Evolutionary conservation across 2,113 vertebrate species (phyloP), one percentile per base, ranked within the genome.

Genomic region (Hyla sarda): DNA sequence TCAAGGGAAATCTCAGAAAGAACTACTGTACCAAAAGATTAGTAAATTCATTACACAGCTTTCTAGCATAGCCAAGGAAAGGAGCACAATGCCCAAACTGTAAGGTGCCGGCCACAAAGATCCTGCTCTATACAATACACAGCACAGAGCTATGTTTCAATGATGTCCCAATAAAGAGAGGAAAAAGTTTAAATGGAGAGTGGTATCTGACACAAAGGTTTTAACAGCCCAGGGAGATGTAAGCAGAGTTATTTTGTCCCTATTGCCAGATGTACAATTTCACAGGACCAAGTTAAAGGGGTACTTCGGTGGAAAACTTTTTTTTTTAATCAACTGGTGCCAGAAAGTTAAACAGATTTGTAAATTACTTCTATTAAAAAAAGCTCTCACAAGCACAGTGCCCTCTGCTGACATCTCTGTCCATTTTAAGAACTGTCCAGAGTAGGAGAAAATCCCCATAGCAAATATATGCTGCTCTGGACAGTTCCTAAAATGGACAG

Each of bases 1-100:
- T 81, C 78, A 62, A 56, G 56, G 78, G 78, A 81, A 62, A 81
- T 81, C 58, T 81, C 37, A 81, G 60, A 80, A 81, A 62, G 78
- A 54, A 81, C 78, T 81, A 81, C 78, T 65, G 78, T 65, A 81
- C 78, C n/a, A 81, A 81, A 81, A 81, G 78, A 81, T 81, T 65
- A 81, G 56, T 65, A 28, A 34, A 81, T 60, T 81, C 62, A 81
- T 81, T 81, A 62, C 78, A 65, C 56, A 47, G 58, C 56, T 81
- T 81, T 62, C 78, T 37, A 47, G 25, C 52, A 47, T 16, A 58
- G 56, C 37, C 78, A 81, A 47, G 41, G 78, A 65, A 81, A 25
- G n/a, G 58, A 81, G 60, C 32, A 81, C 58, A 81, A 81, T 81
- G 58, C 16, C 3, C 56, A 47, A 81, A 77, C 34, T 81, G 78